Evolutionary conservation across 1,140 invertebrate genomes (phyloP).

Genomic region (Apis dorsata): DNA sequence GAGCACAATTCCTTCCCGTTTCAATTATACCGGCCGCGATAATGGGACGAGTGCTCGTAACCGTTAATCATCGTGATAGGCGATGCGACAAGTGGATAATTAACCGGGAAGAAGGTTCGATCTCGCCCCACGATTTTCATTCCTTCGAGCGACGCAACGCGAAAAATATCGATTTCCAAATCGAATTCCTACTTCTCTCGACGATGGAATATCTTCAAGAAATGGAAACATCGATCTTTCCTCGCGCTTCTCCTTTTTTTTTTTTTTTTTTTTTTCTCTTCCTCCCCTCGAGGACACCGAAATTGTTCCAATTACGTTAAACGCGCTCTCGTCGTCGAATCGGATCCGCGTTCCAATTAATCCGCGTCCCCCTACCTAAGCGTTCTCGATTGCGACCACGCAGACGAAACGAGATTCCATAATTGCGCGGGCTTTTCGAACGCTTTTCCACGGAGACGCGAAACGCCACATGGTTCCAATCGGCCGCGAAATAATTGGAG

Average conservation of each 20-base stretch:
- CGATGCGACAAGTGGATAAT: conserved; percentile 49
- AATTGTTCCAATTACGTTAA: too few species aligned
- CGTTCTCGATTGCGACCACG: conserved; percentile 27
- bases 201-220: too few species aligned
- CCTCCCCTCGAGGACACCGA: too few species aligned
- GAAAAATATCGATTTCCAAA: too few species aligned
- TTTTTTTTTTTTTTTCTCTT: too few species aligned
- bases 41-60: conserved; percentile 50
- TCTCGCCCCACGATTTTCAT: conserved; percentile 21
- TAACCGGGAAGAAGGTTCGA: conserved; percentile 21
- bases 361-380: neutral
- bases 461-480: conserved; percentile 1
- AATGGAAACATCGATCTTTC: too few species aligned
- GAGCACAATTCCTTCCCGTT: conserved; percentile 13
- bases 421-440: neutral
- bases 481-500: conserved; percentile 68
- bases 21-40: conserved; percentile 51
- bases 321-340: neutral
- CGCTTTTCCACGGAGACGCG: conserved; percentile 12
- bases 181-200: too few species aligned
- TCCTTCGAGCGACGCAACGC: too few species aligned
- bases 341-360: neutral
- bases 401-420: conserved; percentile 16
- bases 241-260: too few species aligned
- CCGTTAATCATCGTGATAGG: conserved; percentile 54